Evolutionary conservation across 2,113 vertebrate species (phyloP), one percentile per base, ranked within the genome.

Genomic region (Anser brachyrhynchus): DNA sequence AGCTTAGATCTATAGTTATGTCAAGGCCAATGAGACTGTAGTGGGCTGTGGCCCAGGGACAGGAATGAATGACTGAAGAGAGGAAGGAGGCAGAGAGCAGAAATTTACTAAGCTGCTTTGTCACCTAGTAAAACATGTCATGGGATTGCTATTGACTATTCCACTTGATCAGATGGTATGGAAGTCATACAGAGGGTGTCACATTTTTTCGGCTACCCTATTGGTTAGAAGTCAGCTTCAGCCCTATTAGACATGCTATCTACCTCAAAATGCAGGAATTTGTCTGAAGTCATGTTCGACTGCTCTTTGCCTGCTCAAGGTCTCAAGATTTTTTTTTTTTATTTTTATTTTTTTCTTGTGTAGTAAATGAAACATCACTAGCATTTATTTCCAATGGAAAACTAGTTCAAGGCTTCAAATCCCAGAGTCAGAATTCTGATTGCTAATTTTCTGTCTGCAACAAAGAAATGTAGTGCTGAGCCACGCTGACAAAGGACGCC

Each of bases 261-360:
- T 70, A 31, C 41, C 20, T 41, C 12, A 70, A 86, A 92, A 65
- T 25, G 23, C 28, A 87, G 11, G 52, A 72, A 83, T 83, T 57
- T 4, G 3, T 13, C 65, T 66, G 15, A 23, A 72, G 29, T 73
- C 2, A 6, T 37, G 2, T 70, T 83, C 62, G 35, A 28, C 35
- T 55, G 7, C 29, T 70, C 39, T 80, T 74, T 79, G 18, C n/a
- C 25, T 72, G 6, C 26, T 89, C 10, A 54, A 65, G 29, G 29
- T 89, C 39, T 41, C 13, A 6, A 70, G 18, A 14, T 10, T 46
- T 41, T 44, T 44, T 44, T 44, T 44, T 44, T 44, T 14, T 44
- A 11, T 46, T 46, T 49, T 21, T 21, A 20, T 49, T 13, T 0
- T 51, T 78, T 71, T 70, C 10, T 21, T 0, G 1, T n/a, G 7